These are phyloP conservation scores for Scalopus aquaticus DNA, from an alignment of 2,113 vertebrate genomes.

Conservation along the genomic window DNA sequence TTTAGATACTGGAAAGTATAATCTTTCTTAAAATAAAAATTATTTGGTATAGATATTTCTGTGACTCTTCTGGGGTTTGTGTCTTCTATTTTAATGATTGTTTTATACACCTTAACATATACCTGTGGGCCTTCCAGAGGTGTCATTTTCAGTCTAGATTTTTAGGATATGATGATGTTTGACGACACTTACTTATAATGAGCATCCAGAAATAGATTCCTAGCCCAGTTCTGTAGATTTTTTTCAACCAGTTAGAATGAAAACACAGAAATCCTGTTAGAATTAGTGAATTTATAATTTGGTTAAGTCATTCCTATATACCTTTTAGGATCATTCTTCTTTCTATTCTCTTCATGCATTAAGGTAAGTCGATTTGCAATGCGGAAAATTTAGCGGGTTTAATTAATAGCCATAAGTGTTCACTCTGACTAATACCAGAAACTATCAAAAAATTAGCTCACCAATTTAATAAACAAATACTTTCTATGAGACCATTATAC, in stretches of 20 bases:
- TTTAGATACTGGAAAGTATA: conserved; percentile 60
- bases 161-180: neutral
- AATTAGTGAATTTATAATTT: neutral
- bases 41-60: conserved; percentile 17
- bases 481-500: neutral
- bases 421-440: neutral
- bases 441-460: neutral
- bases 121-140: neutral
- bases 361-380: neutral
- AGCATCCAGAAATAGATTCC: conserved; percentile 61
- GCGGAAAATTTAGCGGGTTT: neutral
- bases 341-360: neutral
- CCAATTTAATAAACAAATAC: conserved; percentile 8
- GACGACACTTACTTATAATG: conserved; percentile 55
- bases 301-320: neutral
- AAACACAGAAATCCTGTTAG: neutral
- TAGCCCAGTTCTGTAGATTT: neutral
- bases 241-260: conserved; percentile 63
- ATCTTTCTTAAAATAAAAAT: conserved; percentile 69
- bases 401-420: neutral
- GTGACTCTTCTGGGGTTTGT: neutral
- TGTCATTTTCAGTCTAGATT: conserved; percentile 20
- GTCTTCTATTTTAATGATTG: conserved; percentile 31
- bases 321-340: neutral
- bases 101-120: neutral